phyloP scores from a whole-genome alignment of 2,113 vertebrate species.

The Cepphus grylle region DNA sequence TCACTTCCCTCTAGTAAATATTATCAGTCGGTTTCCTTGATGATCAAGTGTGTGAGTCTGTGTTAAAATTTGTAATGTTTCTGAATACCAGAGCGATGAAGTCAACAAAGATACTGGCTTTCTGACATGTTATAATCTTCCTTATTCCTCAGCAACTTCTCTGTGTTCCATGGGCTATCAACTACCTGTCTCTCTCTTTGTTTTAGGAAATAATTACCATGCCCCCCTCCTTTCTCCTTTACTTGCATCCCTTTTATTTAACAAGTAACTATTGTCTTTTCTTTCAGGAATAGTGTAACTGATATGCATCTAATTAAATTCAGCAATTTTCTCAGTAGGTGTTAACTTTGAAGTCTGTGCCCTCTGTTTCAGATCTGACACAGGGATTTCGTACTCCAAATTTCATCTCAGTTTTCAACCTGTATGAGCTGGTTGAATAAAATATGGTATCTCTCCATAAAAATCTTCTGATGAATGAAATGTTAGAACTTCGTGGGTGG shows the following conservation, averaged over 20 bases:
- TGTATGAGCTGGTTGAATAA: not conserved
- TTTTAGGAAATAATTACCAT: not conserved
- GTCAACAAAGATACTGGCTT: not conserved
- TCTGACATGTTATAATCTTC: not conserved
- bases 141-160: not conserved
- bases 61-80: not conserved
- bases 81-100: not conserved
- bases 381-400: rapidly evolving
- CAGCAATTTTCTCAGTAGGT: not conserved
- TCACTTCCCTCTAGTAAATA: not conserved
- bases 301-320: not conserved
- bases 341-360: not conserved
- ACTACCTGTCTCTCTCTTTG: not conserved
- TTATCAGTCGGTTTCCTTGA: not conserved
- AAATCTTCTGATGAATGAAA: not conserved
- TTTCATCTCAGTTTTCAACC: not conserved
- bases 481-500: not conserved
- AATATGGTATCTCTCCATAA: not conserved
- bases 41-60: rapidly evolving
- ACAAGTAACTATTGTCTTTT: not conserved
- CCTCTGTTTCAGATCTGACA: not conserved
- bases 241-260: not conserved
- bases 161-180: not conserved
- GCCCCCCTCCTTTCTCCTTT: not conserved
- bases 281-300: not conserved